Percentiles rank a stretch among this genome's conserved stretches.
Evolutionary conservation across 2,113 vertebrate genomes (phyloP).

Genomic region (Physeter macrocephalus): DNA sequence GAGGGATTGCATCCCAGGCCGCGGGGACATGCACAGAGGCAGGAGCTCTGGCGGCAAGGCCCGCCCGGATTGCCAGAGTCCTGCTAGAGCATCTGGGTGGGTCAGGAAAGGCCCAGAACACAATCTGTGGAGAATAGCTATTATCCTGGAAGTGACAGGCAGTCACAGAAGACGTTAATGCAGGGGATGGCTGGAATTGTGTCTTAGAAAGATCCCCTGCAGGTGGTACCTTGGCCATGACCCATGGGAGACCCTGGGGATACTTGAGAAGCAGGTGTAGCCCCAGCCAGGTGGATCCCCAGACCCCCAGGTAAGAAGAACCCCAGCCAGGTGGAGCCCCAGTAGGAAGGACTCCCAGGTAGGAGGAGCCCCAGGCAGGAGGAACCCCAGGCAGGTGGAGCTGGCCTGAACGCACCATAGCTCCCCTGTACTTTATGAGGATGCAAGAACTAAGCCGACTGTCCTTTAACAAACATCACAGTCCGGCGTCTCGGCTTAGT

Average conservation of each 20-base stretch:
- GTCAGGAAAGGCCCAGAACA: not conserved
- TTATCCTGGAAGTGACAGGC: too few relatives aligned
- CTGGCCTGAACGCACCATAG: not conserved
- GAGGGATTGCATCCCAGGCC: not conserved
- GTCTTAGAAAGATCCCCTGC: not conserved
- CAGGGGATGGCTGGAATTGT: not conserved
- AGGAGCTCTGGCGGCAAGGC: too few relatives aligned
- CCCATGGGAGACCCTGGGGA: not conserved
- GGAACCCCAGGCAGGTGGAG: not conserved
- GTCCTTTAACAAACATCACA: not conserved
- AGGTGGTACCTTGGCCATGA: not conserved
- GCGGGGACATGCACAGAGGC: not conserved
- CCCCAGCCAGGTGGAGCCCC: too few relatives aligned
- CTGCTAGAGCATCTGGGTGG: rapidly evolving
- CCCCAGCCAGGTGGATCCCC: not conserved
- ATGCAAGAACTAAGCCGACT: not conserved
- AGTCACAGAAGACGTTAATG: not conserved
- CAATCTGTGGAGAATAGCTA: not conserved
- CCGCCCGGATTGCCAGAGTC: not conserved
- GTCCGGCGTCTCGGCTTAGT: not conserved
- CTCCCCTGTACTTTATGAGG: not conserved
- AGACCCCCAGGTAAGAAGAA: not conserved
- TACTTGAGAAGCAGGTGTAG: not conserved
- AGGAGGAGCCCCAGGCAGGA: not conserved
- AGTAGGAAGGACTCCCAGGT: not conserved